A percentile compares a stretch with the other conserved stretches of the same genome.
Conservation (phyloP, 2,888 invertebrate genomes). For the Lithodes maja region DNA sequence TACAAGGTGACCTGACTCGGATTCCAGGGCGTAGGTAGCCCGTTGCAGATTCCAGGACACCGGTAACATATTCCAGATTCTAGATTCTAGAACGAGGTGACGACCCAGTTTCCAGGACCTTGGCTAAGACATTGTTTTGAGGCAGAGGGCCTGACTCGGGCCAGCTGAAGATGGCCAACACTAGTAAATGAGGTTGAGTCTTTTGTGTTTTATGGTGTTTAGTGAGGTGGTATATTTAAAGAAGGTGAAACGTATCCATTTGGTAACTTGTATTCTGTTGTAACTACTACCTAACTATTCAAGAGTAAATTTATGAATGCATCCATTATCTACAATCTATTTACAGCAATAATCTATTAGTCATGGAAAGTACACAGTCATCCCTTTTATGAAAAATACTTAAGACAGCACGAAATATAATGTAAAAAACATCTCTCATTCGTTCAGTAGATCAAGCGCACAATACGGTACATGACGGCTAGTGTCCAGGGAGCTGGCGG, state of each 20-base stretch:
- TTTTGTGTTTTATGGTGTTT: neutral
- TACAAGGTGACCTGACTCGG: neutral
- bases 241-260: slow-evolving; percentile 3
- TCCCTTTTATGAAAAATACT: slow-evolving; percentile 31
- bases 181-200: neutral
- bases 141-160: neutral
- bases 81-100: too few relatives aligned
- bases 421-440: slow-evolving; percentile 15
- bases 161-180: neutral
- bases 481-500: too few relatives aligned
- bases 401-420: slow-evolving; percentile 37
- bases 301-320: slow-evolving; percentile 42
- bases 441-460: neutral
- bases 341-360: slow-evolving; percentile 42
- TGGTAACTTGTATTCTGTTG: slow-evolving; percentile 29
- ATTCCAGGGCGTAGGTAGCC: neutral
- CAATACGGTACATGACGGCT: neutral
- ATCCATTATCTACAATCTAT: slow-evolving; percentile 49
- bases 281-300: slow-evolving; percentile 41
- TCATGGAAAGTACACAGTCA: slow-evolving; percentile 45
- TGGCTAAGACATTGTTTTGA: neutral
- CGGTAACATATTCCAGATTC: too few relatives aligned
- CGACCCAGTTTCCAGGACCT: too few relatives aligned
- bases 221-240: slow-evolving; percentile 9
- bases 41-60: neutral